Evolutionary conservation across 2,888 invertebrate genomes (phyloP), one percentile per base, ranked within the genome.

Genomic region (Lapara coniferarum): DNA sequence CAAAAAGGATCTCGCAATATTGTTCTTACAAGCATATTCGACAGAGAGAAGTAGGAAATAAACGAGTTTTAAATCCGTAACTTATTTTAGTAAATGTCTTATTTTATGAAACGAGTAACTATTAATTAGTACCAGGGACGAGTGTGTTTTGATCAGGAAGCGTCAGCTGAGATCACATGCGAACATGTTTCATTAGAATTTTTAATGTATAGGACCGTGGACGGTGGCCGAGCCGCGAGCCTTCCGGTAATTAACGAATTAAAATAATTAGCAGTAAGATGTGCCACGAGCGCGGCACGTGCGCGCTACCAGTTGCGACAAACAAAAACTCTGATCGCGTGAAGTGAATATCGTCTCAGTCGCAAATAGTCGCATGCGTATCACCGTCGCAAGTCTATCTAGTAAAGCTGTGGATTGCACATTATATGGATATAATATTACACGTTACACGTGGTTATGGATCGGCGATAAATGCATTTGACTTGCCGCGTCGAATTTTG

Each of bases 171-270:
- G 44, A 16, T 44, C 44, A 59, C 44, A 2, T 16, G 53, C 16
- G 8, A 16, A 55, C 53, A 55, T 10, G 6, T n/a, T 14, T 10
- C 46, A 59, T 59, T 59, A 37, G 44, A 59, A 16, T 59, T 59
- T 44, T n/a, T 59, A 59, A 59, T 59, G 10, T 19, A 6, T n/a
- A 51, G 55, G 16, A 10, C 16, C 49, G 13, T 13, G 63, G 49
- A 63, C 19, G 19, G 49, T 63, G 46, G 19, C 16, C 53, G 16
- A 16, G 16, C 55, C 10, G 55, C 19, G 55, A 55, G 55, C 49
- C 63, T 63, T 63, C 63, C 49, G 63, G 19, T 63, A 49, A 46
- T 49, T 63, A 63, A 46, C 46, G 12, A 44, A 10, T n/a, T 16
- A 44, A n/a, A n/a, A n/a, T 25, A 25, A 25, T 19, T n/a, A 19